Percentiles rank a stretch among this genome's conserved stretches.
These are phyloP conservation scores for Melolontha melolontha DNA, from an alignment of 2,888 invertebrate species.

Conservation along the genomic window DNA sequence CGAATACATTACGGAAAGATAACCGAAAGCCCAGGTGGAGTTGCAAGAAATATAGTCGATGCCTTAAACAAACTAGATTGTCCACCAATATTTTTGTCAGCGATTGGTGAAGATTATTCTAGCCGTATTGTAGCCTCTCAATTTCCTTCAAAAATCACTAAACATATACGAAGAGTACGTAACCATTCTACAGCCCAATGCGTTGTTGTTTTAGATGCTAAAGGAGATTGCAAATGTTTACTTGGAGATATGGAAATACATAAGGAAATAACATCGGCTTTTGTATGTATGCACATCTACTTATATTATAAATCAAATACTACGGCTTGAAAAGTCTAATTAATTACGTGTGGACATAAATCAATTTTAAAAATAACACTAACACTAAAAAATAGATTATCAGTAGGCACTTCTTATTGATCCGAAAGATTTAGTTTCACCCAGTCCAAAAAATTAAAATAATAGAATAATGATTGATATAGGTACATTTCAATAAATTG, in stretches of 20 bases:
- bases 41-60: constrained; percentile 92
- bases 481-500: no score
- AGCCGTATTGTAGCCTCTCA: constrained; percentile 63
- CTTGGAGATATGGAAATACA: constrained; percentile 90
- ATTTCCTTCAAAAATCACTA: constrained; percentile 5
- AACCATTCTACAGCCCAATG: constrained; percentile 77
- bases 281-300: constrained; percentile 66
- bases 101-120: constrained; percentile 79
- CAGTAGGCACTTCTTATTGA: no score
- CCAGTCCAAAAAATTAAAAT: no score
- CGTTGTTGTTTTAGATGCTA: constrained; percentile 77
- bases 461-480: no score
- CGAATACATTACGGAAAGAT: constrained; percentile 79
- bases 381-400: no score
- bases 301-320: no score
- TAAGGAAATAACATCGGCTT: constrained; percentile 73
- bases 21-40: constrained; percentile 84
- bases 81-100: constrained; percentile 77
- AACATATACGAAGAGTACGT: constrained; percentile 42
- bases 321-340: no score
- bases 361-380: no score
- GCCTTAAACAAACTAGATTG: constrained; percentile 81
- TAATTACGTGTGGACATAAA: no score
- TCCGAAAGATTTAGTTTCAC: no score
- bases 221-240: constrained; percentile 83